Percentiles rank a stretch among this genome's conserved stretches.
These are phyloP conservation scores for Andricus curvator DNA, from an alignment of 2,888 invertebrate genomes.

Conservation along the genomic window DNA sequence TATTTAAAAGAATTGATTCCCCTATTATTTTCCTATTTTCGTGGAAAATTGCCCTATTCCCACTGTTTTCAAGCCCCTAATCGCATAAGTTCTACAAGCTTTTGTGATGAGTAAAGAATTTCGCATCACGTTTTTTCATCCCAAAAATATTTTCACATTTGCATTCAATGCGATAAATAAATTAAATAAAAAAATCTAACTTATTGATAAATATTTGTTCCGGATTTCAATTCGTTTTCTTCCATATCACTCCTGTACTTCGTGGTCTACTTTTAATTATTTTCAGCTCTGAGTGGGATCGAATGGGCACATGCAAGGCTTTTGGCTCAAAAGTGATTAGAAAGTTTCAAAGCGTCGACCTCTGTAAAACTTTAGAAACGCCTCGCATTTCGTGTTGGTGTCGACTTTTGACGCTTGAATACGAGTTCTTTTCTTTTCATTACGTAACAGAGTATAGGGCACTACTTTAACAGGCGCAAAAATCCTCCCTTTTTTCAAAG, in stretches of 20 bases:
- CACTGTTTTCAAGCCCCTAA: too few relatives aligned
- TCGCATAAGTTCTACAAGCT: not conserved
- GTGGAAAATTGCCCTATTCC: too few relatives aligned
- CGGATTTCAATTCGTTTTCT: not conserved
- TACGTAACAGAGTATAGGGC: not conserved
- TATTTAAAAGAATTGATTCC: too few relatives aligned
- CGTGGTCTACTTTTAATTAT: constrained; percentile 47
- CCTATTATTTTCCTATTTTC: too few relatives aligned
- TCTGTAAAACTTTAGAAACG: constrained; percentile 42
- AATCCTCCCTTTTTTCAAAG: not conserved
- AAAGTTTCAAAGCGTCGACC: constrained; percentile 49
- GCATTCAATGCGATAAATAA: too few relatives aligned
- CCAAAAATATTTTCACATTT: not conserved
- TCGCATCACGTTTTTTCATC: not conserved
- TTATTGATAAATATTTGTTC: too few relatives aligned
- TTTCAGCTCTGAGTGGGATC: constrained; percentile 50
- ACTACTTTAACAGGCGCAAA: not conserved
- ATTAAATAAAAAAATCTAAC: too few relatives aligned
- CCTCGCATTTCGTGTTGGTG: constrained; percentile 46
- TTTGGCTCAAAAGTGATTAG: constrained; percentile 47
- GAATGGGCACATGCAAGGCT: constrained; percentile 59
- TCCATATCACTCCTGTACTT: not conserved
- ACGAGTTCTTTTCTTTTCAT: not conserved
- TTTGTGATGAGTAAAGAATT: not conserved
- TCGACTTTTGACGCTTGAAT: constrained; percentile 21